Evolutionary conservation across 1,140 invertebrate species (phyloP), one percentile per base, ranked within the genome.

Genomic region (Olivierus martensii): DNA sequence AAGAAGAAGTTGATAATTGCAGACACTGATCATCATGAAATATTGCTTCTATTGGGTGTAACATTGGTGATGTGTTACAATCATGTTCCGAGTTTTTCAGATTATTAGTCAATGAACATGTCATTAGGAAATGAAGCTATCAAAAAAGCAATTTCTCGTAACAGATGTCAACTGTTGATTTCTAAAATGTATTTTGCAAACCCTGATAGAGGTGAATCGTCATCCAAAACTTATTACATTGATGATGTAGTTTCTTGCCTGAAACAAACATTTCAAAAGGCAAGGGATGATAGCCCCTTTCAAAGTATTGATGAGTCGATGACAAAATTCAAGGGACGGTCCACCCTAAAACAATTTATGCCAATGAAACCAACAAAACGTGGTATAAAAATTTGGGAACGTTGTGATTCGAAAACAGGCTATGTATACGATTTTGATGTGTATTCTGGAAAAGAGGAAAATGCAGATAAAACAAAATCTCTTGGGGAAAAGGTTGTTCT

Each of bases 101-200:
- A n/a, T n/a, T n/a, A n/a, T n/a, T n/a, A n/a, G n/a, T n/a, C n/a
- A n/a, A n/a, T n/a, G n/a, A n/a, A n/a, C n/a, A n/a, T n/a, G n/a
- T n/a, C n/a, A n/a, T 43, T 65, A 49, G 62, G 61, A 43, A 63
- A 65, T 56, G 34, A 18, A 53, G 48, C 57, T 39, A 62, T 63
- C 46, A 63, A 63, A 54, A 36, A 52, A 18, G 51, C 51, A 28
- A 59, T 61, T 41, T 53, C 60, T 17, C 49, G 60, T 44, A 49
- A 63, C 43, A 59, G 61, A 54, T 64, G 51, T 53, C 34, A 51
- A 38, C 34, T 46, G 38, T 4, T 50, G 6, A 37, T 56, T 45
- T 62, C 62, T 18, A 65, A 65, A 55, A n/a, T n/a, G n/a, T n/a
- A n/a, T 18, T 66, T 28, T 28, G 22, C 22, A 3, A 3, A 3